Evolutionary conservation across 2,888 invertebrate species (phyloP).

Genomic region (Ichneumoninae sp.): DNA sequence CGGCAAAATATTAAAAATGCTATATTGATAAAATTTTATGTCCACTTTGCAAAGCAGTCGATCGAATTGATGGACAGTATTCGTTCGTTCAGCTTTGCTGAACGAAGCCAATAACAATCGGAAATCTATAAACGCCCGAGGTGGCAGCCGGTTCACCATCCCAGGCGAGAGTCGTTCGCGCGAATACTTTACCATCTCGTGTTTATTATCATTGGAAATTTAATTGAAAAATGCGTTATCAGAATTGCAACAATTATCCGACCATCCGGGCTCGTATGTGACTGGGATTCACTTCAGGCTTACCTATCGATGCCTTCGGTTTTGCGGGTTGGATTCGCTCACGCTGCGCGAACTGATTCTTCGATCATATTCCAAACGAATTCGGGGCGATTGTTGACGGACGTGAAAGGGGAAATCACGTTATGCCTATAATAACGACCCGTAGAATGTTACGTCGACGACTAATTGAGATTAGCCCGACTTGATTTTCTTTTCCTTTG

Average conservation of each 20-base stretch:
- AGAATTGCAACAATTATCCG: slow-evolving; percentile 66
- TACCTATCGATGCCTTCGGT: slow-evolving; percentile 41
- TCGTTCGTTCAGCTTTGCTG: slow-evolving; percentile 50
- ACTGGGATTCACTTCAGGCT: slow-evolving; percentile 38
- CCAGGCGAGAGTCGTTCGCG: slow-evolving; percentile 56
- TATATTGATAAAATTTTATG: slow-evolving; percentile 24
- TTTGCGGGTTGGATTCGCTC: slow-evolving; percentile 20
- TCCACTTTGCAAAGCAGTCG: slow-evolving; percentile 31
- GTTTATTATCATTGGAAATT: slow-evolving; percentile 69
- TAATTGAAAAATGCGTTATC: slow-evolving; percentile 69
- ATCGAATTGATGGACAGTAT: slow-evolving; percentile 51
- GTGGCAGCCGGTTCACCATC: slow-evolving; percentile 26
- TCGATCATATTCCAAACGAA: slow-evolving; percentile 48
- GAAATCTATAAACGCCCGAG: slow-evolving; percentile 59
- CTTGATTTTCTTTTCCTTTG: slow-evolving; percentile 32
- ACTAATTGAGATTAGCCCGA: slow-evolving; percentile 33
- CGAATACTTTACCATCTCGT: slow-evolving; percentile 53
- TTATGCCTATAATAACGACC: slow-evolving; percentile 45
- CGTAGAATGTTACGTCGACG: slow-evolving; percentile 25
- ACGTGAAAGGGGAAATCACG: slow-evolving; percentile 20
- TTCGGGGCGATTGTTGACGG: slow-evolving; percentile 1
- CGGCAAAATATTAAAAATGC: not conserved
- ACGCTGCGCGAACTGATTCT: slow-evolving; percentile 11
- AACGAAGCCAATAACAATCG: slow-evolving; percentile 53
- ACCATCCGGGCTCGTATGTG: slow-evolving; percentile 55